These are phyloP conservation scores for Acrobasis repandana DNA, from an alignment of 2,888 invertebrate species.

Conservation along the genomic window DNA sequence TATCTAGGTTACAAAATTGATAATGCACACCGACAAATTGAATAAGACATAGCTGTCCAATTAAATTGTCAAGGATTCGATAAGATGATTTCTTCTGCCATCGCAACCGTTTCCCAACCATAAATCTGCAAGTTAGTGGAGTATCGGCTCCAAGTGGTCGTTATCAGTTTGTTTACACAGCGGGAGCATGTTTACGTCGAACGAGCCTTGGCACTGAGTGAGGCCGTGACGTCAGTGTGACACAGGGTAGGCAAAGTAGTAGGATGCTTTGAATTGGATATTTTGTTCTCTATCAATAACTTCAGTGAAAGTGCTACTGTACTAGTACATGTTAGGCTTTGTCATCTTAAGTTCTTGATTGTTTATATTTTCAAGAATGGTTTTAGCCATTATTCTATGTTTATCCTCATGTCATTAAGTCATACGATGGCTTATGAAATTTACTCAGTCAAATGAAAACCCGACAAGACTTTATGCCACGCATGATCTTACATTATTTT, in stretches of 20 bases:
- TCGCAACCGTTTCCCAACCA: not conserved
- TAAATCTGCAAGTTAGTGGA: slow-evolving; percentile 5
- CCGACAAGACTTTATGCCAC: too few species aligned
- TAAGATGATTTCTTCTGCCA: not conserved
- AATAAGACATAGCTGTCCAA: not conserved
- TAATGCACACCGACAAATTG: too few species aligned
- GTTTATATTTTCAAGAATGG: too few species aligned
- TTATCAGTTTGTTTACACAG: slow-evolving; percentile 54
- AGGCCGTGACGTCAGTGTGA: slow-evolving; percentile 54
- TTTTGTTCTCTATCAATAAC: too few species aligned
- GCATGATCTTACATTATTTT: not conserved
- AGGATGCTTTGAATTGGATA: not conserved
- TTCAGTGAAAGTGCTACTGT: too few species aligned
- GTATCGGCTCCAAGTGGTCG: slow-evolving; percentile 25
- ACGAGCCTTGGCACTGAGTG: slow-evolving; percentile 68
- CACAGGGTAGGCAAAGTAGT: slow-evolving; percentile 10
- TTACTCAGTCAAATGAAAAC: too few species aligned
- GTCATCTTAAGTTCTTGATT: too few species aligned
- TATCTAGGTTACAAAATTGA: too few species aligned
- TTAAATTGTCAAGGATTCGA: not conserved
- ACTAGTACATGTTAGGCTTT: too few species aligned
- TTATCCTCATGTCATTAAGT: too few species aligned
- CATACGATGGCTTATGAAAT: too few species aligned
- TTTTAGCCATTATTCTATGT: too few species aligned
- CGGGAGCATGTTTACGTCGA: slow-evolving; percentile 59